Percentiles rank a stretch among this genome's conserved stretches.
phyloP scores from a whole-genome alignment of 2,888 invertebrate species.

The Zele albiditarsus region DNA sequence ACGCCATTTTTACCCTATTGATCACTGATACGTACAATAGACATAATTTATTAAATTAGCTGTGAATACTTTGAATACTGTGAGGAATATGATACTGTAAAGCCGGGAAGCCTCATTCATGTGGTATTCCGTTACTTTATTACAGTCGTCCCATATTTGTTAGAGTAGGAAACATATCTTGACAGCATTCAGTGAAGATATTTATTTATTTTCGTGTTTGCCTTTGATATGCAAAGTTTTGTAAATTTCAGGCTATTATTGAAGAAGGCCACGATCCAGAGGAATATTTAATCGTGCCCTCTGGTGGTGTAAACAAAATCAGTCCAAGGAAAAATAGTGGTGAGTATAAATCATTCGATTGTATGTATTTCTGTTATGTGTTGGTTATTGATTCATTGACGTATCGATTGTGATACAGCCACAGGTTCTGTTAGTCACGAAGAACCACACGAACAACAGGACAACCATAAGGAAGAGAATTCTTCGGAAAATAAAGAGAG shows the following conservation, averaged over 20 bases:
- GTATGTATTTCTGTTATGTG: background rate
- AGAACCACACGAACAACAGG: slow-evolving; percentile 45
- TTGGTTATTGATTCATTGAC: slow-evolving; percentile 4
- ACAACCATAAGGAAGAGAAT: slow-evolving; percentile 60
- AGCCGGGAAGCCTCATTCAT: background rate
- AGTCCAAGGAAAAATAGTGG: slow-evolving; percentile 63
- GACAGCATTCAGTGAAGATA: background rate
- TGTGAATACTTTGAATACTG: background rate
- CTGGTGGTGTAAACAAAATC: slow-evolving; percentile 61
- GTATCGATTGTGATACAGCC: slow-evolving; percentile 25
- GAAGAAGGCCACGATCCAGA: slow-evolving; percentile 85
- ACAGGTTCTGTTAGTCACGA: slow-evolving; percentile 27
- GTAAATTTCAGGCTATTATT: slow-evolving; percentile 76
- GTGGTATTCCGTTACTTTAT: background rate
- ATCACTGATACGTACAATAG: slow-evolving; percentile 42
- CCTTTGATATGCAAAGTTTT: background rate
- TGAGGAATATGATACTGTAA: background rate
- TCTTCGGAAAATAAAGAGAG: slow-evolving; percentile 53
- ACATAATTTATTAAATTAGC: slow-evolving; percentile 11
- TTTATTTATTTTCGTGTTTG: background rate
- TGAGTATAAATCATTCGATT: slow-evolving; percentile 49
- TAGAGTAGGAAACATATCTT: background rate
- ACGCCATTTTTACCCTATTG: slow-evolving; percentile 65
- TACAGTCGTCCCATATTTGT: background rate
- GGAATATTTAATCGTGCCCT: slow-evolving; percentile 75